These are phyloP conservation scores for Automeris io DNA, from an alignment of 2,888 invertebrate genomes.

Conservation along the genomic window DNA sequence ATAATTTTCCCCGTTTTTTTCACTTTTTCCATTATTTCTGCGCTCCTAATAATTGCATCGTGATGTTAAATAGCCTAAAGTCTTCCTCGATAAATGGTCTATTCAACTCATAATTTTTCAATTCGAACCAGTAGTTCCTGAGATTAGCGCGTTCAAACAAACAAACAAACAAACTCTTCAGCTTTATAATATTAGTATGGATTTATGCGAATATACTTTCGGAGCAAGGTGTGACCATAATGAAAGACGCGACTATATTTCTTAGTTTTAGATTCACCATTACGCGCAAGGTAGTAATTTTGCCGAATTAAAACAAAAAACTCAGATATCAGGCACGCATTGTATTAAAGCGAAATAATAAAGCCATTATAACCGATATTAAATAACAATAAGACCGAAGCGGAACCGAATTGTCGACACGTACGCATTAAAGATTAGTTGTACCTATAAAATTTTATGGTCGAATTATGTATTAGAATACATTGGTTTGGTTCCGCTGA, in stretches of 20 bases:
- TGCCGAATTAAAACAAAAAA: not conserved
- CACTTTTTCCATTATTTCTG: too few species aligned
- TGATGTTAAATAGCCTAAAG: too few species aligned
- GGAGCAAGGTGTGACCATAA: not conserved
- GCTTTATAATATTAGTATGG: too few species aligned
- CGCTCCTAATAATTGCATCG: too few species aligned
- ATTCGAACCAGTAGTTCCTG: too few species aligned
- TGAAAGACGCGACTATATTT: not conserved
- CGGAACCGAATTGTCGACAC: slow-evolving; percentile 5
- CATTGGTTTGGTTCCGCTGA: slow-evolving; percentile 3
- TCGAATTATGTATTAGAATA: slow-evolving; percentile 7
- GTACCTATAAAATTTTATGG: slow-evolving; percentile 7
- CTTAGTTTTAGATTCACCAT: too few species aligned
- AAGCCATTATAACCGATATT: not conserved
- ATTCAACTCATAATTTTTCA: too few species aligned
- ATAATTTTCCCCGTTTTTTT: too few species aligned
- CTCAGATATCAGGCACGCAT: not conserved
- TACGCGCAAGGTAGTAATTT: not conserved
- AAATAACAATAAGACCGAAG: slow-evolving; percentile 1
- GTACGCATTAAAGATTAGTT: slow-evolving; percentile 8
- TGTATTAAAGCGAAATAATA: not conserved
- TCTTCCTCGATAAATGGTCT: too few species aligned
- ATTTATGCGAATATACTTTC: too few species aligned
- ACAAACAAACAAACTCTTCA: too few species aligned
- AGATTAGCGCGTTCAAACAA: too few species aligned